phyloP scores from a whole-genome alignment of 2,113 vertebrate genomes.

The Carassius carassius region DNA sequence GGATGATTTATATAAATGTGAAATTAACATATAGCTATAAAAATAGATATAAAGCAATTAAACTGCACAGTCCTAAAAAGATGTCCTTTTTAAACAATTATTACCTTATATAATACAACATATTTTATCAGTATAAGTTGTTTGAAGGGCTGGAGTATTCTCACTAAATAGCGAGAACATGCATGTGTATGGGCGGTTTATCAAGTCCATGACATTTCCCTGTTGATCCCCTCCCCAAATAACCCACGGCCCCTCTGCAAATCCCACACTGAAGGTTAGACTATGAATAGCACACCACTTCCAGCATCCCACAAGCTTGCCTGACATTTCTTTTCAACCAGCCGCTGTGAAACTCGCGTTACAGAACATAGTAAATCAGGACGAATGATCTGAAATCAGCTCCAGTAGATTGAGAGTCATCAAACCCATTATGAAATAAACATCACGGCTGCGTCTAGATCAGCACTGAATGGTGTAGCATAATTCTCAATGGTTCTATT shows the following conservation, averaged over 20 bases:
- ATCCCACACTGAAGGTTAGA: conserved; percentile 60
- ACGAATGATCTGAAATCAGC: conserved; percentile 26
- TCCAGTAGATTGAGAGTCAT: neutral
- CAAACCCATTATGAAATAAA: neutral
- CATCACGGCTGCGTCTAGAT: neutral
- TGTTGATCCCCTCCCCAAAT: neutral
- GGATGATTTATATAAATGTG: neutral
- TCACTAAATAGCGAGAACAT: neutral
- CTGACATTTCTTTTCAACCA: conserved; percentile 50
- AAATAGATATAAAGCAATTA: neutral
- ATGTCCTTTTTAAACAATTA: neutral
- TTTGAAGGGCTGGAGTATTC: neutral
- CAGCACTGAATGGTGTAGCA: neutral
- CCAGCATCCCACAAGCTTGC: conserved; percentile 55
- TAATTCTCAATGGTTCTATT: neutral
- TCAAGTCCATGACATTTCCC: conserved; percentile 57
- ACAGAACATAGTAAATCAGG: conserved; percentile 4
- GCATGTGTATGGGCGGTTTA: conserved; percentile 24
- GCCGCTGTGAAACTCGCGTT: conserved; percentile 40
- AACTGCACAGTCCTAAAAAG: neutral
- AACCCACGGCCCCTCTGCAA: conserved; percentile 37
- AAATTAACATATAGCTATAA: neutral
- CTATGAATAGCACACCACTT: conserved; percentile 70
- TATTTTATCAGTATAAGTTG: too few relatives aligned
- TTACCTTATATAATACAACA: neutral